Evolutionary conservation across 1,140 invertebrate genomes (phyloP), one percentile per base, ranked within the genome.

Genomic region (Saccostrea cuccullata): DNA sequence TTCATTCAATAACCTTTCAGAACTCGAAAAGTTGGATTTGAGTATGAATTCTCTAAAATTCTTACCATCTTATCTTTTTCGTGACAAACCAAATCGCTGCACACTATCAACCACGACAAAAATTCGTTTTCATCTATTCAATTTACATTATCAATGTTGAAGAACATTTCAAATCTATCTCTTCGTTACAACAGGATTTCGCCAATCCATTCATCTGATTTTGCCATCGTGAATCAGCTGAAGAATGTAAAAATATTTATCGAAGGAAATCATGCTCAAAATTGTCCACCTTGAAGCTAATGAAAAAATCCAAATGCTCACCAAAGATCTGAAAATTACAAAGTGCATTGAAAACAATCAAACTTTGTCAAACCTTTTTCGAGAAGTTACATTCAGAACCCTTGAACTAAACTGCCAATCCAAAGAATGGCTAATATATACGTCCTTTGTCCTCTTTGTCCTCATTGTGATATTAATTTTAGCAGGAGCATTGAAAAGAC

Each of bases 211-310:
- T 30, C 67, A n/a, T 26, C 23, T 12, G 67, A 73, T 23, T 30
- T 73, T 73, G 23, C n/a, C 23, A 30, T 73, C 23, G 6, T 73
- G 26, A 30, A 26, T 30, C n/a, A 0, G 8, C 67, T 9, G 13
- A 30, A 30, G 12, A 73, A 73, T 13, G 13, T 73, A 11, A 11
- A 23, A 12, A 26, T 73, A 36, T 73, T 73, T 12, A 26, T 73
- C n/a, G 67, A 73, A 73, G 67, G 67, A 73, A 73, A 73, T 30
- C 67, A n/a, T 73, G 67, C 26, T 73, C 67, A 73, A 9, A 73
- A 73, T 30, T 73, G 2, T 23, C 23, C n/a, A 30, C 67, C 23
- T 30, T 73, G 9, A 73, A 23, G 26, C 26, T 23, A 23, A 73
- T 73, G 67, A 73, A 73, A 23, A 73, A 26, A 73, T 30, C 67